Base-by-base conservation (phyloP, 2,888 invertebrate genomes). In the Globia sparganii region DNA sequence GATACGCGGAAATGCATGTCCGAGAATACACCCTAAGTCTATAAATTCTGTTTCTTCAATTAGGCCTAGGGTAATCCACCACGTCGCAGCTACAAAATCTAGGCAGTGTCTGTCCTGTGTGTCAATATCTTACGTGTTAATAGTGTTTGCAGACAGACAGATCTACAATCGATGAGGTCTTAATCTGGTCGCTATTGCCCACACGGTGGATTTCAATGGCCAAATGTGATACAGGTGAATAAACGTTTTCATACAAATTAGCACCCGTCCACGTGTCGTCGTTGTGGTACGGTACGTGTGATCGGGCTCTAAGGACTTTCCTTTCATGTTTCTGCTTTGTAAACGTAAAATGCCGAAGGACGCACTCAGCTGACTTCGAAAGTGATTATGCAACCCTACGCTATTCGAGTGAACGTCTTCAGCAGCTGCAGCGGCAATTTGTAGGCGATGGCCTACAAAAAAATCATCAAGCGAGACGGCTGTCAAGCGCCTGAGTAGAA, bases 401-500 rank as follows among this genome's bases (percentile, higher is more conserved):
- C 49, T 43, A 58, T 31, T 70, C 25, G 43, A 67, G n/a, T 58
- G 40, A 56, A 66, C 59, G 72, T 58, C 58, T 71, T 59, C 53
- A 34, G 40, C 46, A 56, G 53, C 53, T 56, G 53, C 53, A 56
- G 53, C n/a, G 4, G n/a, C n/a, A 56, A 56, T 56, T 56, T 4
- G n/a, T 56, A 56, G 53, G 53, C 53, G 11, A 56, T 56, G 53
- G n/a, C 53, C 53, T 49, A 34, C 56, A 67, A 78, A 49, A 62
- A 53, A 58, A 73, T 37, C 70, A 73, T 37, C 43, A 73, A 80
- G 61, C 70, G 69, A 43, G 49, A 67, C 80, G 31, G 58, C 43
- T 37, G 58, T 68, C 75, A 75, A 69, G 56, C 75, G 81, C 40
- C 69, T 70, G 31, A 56, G 61, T 34, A 83, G 53, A 61, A 80